Evolutionary conservation across 2,797 vertebrate species (phyloP).

Genomic region (Ptychadena robeensis): DNA sequence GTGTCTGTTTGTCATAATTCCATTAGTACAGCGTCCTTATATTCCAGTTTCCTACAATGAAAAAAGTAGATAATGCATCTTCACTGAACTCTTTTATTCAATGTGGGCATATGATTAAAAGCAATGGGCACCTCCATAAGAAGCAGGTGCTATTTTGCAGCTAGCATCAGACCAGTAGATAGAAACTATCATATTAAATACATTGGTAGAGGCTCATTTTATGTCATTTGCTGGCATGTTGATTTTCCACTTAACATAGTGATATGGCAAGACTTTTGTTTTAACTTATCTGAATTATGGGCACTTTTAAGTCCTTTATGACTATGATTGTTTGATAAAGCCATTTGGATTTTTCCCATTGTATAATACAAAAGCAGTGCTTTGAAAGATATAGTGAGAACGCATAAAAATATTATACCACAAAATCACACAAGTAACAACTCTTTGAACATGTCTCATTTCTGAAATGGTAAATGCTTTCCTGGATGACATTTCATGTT

Average conservation of each 20-base stretch:
- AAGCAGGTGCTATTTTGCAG: too few species aligned
- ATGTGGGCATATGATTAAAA: too few species aligned
- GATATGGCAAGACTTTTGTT: not conserved
- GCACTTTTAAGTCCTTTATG: too few species aligned
- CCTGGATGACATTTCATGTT: constrained; percentile 26
- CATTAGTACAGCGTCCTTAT: too few species aligned
- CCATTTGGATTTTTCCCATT: not conserved
- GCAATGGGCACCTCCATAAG: too few species aligned
- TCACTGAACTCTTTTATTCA: too few species aligned
- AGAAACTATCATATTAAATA: too few species aligned
- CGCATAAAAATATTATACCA: not conserved
- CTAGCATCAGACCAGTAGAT: too few species aligned
- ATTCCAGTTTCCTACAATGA: too few species aligned
- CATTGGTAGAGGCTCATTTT: not conserved
- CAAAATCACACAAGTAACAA: not conserved
- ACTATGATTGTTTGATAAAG: not conserved
- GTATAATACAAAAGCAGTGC: not conserved
- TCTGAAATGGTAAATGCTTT: not conserved
- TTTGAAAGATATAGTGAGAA: not conserved
- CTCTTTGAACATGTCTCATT: not conserved
- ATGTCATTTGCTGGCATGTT: not conserved
- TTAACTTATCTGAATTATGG: too few species aligned
- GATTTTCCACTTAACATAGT: not conserved
- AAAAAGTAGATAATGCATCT: too few species aligned
- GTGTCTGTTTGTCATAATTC: too few species aligned